Conservation (phyloP, 2,888 invertebrate species). For the Coenonympha arcania region DNA sequence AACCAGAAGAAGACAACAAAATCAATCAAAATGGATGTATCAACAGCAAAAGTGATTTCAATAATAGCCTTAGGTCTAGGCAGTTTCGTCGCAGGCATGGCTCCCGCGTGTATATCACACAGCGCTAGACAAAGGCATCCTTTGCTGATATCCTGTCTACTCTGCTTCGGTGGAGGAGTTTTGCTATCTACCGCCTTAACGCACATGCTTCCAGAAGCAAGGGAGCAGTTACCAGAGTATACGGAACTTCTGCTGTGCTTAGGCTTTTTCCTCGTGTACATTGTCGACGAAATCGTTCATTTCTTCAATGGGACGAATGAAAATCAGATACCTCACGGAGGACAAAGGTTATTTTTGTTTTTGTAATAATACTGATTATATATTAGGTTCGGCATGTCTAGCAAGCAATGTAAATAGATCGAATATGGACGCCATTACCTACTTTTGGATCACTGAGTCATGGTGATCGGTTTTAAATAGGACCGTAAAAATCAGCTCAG, state of each 20-base stretch:
- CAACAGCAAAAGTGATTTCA: conserved; percentile 77
- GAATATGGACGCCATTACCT: too few species aligned
- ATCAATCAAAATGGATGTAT: conserved; percentile 55
- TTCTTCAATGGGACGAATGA: conserved; percentile 69
- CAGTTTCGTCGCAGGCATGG: conserved; percentile 79
- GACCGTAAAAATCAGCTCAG: too few species aligned
- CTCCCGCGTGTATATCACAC: conserved; percentile 78
- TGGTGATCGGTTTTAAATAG: too few species aligned
- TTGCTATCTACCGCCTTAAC: conserved; percentile 82
- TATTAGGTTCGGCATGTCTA: too few species aligned
- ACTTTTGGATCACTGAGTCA: too few species aligned
- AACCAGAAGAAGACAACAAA: too few species aligned
- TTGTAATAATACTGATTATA: too few species aligned
- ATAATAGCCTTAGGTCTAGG: conserved; percentile 79
- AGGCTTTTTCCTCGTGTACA: conserved; percentile 82
- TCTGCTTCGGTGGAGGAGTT: conserved; percentile 88
- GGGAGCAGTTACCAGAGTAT: conserved; percentile 72
- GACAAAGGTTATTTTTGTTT: too few species aligned
- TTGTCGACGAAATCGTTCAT: conserved; percentile 82
- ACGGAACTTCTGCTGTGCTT: conserved; percentile 78
- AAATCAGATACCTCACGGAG: conserved; percentile 17
- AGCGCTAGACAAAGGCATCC: conserved; percentile 74
- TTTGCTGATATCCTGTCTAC: conserved; percentile 77
- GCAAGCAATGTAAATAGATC: too few species aligned
- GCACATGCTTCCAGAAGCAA: conserved; percentile 87